Percentiles rank a stretch among this genome's conserved stretches.
Evolutionary conservation across 1,140 invertebrate species (phyloP).

Genomic region (Brachionus koreanus): DNA sequence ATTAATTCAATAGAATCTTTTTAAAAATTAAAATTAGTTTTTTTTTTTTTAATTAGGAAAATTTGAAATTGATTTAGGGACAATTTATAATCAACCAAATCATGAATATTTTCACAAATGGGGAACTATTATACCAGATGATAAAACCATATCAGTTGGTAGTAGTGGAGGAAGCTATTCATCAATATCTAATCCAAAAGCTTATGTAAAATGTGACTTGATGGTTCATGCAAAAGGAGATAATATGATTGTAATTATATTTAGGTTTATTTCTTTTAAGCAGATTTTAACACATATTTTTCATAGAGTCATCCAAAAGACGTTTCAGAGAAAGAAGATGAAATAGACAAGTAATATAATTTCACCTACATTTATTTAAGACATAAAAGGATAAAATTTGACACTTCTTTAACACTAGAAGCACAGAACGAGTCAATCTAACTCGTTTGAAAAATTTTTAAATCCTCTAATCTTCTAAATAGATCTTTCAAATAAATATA

Average conservation of each 20-base stretch:
- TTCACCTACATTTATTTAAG: too few relatives aligned
- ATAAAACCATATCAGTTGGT: background rate
- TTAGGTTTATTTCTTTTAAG: background rate
- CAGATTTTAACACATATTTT: background rate
- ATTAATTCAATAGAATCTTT: background rate
- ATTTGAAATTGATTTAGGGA: conserved; percentile 42
- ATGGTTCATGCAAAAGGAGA: conserved; percentile 35
- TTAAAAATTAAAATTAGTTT: conserved; percentile 7
- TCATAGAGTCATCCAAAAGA: conserved; percentile 21
- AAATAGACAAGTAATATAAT: conserved; percentile 6
- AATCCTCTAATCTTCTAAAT: too few relatives aligned
- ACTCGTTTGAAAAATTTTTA: too few relatives aligned
- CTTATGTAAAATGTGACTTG: conserved; percentile 38
- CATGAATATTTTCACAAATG: conserved; percentile 41
- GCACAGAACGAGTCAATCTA: too few relatives aligned
- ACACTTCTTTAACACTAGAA: too few relatives aligned
- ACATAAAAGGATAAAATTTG: too few relatives aligned
- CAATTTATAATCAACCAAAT: conserved; percentile 28
- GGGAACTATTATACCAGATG: conserved; percentile 9
- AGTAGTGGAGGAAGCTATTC: conserved; percentile 18
- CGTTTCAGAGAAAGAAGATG: background rate
- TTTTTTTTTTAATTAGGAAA: conserved; percentile 17
- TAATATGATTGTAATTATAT: background rate
- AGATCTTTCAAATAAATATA: too few relatives aligned
- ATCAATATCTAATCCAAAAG: conserved; percentile 13